Base-by-base conservation (phyloP, 2,797 vertebrate genomes). In the Tauraco hartlaubi region DNA sequence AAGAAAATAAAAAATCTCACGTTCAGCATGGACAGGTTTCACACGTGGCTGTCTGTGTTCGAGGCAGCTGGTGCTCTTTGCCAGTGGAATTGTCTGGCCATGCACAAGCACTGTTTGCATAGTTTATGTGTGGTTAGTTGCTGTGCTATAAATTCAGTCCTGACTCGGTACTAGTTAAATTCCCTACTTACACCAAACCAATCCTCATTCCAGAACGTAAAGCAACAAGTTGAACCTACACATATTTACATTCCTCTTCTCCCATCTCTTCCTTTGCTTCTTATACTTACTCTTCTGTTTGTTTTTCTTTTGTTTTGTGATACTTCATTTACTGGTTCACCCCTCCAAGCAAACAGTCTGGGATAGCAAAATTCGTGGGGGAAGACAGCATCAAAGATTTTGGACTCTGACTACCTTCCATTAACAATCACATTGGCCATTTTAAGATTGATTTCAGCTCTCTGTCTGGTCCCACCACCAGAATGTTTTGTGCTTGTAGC, bases 11-110 rank as follows among this genome's bases (percentile, higher is more conserved):
- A 48, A 41, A 58, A 49, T 22, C 10, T 56, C 14, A 22, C 5
- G 4, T 22, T 17, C 29, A 26, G 7, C 16, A 14, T 31, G 43
- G 35, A 33, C 16, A 29, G 35, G 39, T 66, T 88, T 61, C 48
- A n/a, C 46, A 29, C 0, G 2, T 1, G 4, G 7, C 39, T 52
- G 33, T 29, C 59, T 41, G 9, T 1, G 6, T 63, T 69, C 0
- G 2, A 64, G 58, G 56, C 35, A 48, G 58, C 44, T 66, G 33
- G 13, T 71, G 44, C 29, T 63, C 39, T 71, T 86, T 37, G 46
- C 26, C 46, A 41, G 31, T 72, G 33, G 39, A 54, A 66, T 37
- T 1, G 2, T 28, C 5, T 43, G 23, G 22, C 48, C 15, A 8
- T 17, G 19, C 19, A n/a, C 4, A 17, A 33, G 10, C 39, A 43